These are phyloP conservation scores for Potamilus streckersoni DNA, from an alignment of 1,140 invertebrate species.

Conservation along the genomic window DNA sequence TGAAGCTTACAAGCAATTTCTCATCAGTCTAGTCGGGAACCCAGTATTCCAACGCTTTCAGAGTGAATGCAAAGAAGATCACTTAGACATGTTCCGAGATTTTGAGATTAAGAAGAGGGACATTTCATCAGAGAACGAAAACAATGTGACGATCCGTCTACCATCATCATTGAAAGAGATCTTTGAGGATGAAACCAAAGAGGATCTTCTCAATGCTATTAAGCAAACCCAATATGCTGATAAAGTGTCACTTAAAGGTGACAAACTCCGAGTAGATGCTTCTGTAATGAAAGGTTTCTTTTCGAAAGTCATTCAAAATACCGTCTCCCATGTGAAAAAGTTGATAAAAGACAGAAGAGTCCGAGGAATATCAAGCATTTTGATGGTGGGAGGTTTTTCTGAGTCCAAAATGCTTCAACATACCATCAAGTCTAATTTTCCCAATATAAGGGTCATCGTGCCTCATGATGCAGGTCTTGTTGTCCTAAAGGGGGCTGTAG, in stretches of 20 bases:
- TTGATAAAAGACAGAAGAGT: constrained; percentile 18
- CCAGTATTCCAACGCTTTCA: too few relatives aligned
- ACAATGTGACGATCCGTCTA: too few relatives aligned
- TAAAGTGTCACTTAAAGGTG: neutral
- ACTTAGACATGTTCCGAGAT: too few relatives aligned
- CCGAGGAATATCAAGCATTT: constrained; percentile 22
- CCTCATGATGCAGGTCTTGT: constrained; percentile 36
- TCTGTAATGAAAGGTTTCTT: constrained; percentile 33
- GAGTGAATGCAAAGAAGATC: too few relatives aligned
- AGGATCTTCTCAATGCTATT: too few relatives aligned
- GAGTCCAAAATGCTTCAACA: constrained; percentile 35
- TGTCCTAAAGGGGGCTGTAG: constrained; percentile 40
- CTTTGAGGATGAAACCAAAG: too few relatives aligned
- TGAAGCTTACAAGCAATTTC: too few relatives aligned
- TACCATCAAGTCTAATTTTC: constrained; percentile 27
- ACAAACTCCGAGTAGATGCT: constrained; percentile 35
- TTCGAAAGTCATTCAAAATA: constrained; percentile 8
- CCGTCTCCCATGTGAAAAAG: constrained; percentile 26
- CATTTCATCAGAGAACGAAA: too few relatives aligned
- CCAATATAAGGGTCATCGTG: constrained; percentile 29
- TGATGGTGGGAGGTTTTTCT: constrained; percentile 44
- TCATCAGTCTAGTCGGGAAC: too few relatives aligned
- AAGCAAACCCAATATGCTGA: too few relatives aligned
- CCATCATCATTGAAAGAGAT: too few relatives aligned
- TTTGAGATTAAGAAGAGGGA: too few relatives aligned